Percentiles rank a stretch among this genome's conserved stretches.
phyloP scores from a whole-genome alignment of 1,140 invertebrate genomes.

The Colletes latitarsis region DNA sequence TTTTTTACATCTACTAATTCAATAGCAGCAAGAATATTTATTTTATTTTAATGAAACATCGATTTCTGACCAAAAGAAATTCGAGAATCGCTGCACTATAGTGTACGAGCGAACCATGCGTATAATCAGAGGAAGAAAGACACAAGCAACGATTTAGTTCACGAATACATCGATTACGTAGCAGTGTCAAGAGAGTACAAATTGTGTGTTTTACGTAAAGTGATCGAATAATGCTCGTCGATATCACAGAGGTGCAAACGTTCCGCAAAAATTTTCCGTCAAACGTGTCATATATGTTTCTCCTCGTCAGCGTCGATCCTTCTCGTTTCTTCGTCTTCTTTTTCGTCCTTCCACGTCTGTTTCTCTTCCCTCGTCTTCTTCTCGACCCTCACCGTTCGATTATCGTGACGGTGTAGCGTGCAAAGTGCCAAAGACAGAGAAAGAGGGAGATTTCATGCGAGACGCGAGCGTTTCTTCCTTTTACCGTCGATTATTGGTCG shows the following conservation, averaged over 20 bases:
- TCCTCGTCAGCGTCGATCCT: background rate
- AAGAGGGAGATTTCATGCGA: background rate
- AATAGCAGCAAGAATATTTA: too few species aligned
- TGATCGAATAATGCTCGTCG: background rate
- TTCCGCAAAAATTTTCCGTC: background rate
- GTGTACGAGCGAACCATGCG: background rate
- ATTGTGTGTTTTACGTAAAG: background rate
- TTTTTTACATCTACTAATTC: too few species aligned
- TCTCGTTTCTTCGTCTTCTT: background rate
- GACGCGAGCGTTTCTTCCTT: background rate
- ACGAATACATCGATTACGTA: background rate
- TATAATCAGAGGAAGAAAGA: background rate
- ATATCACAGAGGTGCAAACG: background rate
- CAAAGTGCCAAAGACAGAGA: background rate
- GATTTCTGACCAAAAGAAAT: too few species aligned
- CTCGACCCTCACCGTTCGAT: background rate
- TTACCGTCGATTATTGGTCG: background rate
- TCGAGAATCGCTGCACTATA: background rate
- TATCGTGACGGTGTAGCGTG: slow-evolving; percentile 6
- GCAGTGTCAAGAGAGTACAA: background rate
- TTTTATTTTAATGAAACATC: too few species aligned
- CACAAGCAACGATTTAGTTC: background rate
- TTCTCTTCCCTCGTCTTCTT: background rate
- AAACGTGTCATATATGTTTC: background rate
- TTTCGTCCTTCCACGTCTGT: background rate